phyloP scores from a whole-genome alignment of 1,140 invertebrate species.

The Cardiocondyla obscurior region DNA sequence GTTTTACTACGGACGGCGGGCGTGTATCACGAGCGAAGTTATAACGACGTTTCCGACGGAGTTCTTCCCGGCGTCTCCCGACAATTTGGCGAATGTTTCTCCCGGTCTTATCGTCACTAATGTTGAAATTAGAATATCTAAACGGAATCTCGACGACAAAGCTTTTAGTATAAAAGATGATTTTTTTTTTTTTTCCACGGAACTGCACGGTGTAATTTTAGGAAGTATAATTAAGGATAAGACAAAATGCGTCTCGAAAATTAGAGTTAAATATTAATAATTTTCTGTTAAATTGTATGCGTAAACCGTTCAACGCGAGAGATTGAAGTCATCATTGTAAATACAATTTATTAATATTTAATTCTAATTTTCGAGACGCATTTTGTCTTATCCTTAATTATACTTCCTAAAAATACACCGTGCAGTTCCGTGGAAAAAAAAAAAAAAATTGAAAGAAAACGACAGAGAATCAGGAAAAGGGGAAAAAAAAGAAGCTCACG shows the following conservation, averaged over 20 bases:
- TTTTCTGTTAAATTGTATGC: no score
- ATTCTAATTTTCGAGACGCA: not conserved
- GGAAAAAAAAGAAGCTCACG: not conserved
- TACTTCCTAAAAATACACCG: no score
- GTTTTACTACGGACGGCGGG: constrained; percentile 7
- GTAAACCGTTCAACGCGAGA: no score
- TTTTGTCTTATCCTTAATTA: no score
- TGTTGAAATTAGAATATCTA: constrained; percentile 25
- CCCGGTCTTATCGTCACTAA: not conserved
- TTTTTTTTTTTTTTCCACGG: not conserved
- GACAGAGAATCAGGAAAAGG: not conserved
- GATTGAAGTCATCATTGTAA: no score
- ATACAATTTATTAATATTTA: no score
- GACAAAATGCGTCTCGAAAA: not conserved
- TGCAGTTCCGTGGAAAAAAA: not conserved
- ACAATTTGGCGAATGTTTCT: not conserved
- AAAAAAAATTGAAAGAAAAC: not conserved
- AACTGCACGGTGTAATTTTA: no score
- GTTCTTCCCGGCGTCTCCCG: not conserved
- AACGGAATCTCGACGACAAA: not conserved
- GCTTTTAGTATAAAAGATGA: not conserved
- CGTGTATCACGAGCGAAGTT: constrained; percentile 1
- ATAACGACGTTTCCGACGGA: not conserved
- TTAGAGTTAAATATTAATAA: no score
- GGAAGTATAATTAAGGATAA: no score